Evolutionary conservation across 2,113 vertebrate genomes (phyloP), one percentile per base, ranked within the genome.

Genomic region (Epinephelus cyanopodus): DNA sequence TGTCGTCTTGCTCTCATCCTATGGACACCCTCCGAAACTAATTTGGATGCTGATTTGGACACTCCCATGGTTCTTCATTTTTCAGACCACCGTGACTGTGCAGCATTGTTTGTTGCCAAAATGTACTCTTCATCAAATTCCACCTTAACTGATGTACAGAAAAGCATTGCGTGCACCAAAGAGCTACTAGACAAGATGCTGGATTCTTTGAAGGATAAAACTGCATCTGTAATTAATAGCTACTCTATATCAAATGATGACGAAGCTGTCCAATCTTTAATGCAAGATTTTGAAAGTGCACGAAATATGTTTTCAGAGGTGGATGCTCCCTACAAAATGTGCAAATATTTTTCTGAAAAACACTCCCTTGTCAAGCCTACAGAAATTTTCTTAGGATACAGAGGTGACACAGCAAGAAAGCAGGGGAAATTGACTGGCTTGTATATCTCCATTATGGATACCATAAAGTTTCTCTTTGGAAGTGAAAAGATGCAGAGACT

Each of bases 111-210:
- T 82, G 65, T 62, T 47, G 81, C 58, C 8, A 54, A 82, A 76
- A 77, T 70, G 65, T 82, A 82, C 37, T 82, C 72, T 23, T 23
- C 33, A 29, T 77, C 57, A 54, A 77, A 82, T 77, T 37, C 50
- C n/a, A 70, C 73, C 19, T 18, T 76, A 25, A 82, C 29, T 52
- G 81, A 82, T 82, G 64, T 77, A 5, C 73, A 76, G 29, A 82
- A 45, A 63, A 77, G 65, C 17, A 45, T 82, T 54, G 13, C 54
- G 3, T 77, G 74, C 19, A 71, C 66, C n/a, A 68, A 61, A 74
- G 39, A 61, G 42, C 25, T 74, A 29, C n/a, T 79, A 12, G 65
- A 66, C 18, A 66, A 45, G 29, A 77, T 23, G 9, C 10, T 66
- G 29, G 52, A 68, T 14, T 60, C 48, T 69, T 53, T 42, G 69